A percentile compares a stretch with the other conserved stretches of the same genome.
phyloP scores from a whole-genome alignment of 2,888 invertebrate species.

The Vanessa cardui region DNA sequence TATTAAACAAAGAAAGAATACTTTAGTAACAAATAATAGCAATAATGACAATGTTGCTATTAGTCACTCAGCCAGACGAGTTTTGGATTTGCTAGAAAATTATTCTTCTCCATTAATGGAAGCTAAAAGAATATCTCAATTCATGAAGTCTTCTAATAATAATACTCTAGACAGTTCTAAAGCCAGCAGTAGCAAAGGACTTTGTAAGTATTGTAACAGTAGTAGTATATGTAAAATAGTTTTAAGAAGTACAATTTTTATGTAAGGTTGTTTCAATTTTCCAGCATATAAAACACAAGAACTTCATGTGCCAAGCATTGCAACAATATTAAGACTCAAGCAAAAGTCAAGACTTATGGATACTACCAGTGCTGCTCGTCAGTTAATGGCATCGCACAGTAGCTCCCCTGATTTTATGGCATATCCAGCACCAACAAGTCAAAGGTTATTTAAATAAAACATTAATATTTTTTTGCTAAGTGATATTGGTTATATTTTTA shows the following conservation, averaged over 20 bases:
- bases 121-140: conserved; percentile 88
- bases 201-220: conserved; percentile 42
- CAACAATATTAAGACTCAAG: conserved; percentile 84
- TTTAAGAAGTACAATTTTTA: background rate
- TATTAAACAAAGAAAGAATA: conserved; percentile 54
- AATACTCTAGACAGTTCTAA: conserved; percentile 30
- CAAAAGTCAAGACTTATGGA: conserved; percentile 83
- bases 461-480: too few species aligned
- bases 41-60: conserved; percentile 61
- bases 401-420: conserved; percentile 62
- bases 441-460: conserved; percentile 7
- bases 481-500: too few species aligned
- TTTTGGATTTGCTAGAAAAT: conserved; percentile 90
- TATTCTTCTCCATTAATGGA: conserved; percentile 91
- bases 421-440: conserved; percentile 45
- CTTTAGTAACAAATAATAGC: conserved; percentile 53
- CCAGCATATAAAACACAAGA: conserved; percentile 72
- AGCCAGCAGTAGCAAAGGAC: conserved; percentile 39
- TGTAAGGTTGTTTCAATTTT: conserved; percentile 23
- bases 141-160: conserved; percentile 44
- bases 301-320: conserved; percentile 84
- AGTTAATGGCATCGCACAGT: conserved; percentile 82
- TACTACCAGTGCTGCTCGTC: conserved; percentile 84
- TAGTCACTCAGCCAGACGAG: conserved; percentile 89
- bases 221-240: too few species aligned